A percentile compares a stretch with the other conserved stretches of the same genome.
phyloP scores from a whole-genome alignment of 2,888 invertebrate genomes.

The Drosophila stalkeri region DNA sequence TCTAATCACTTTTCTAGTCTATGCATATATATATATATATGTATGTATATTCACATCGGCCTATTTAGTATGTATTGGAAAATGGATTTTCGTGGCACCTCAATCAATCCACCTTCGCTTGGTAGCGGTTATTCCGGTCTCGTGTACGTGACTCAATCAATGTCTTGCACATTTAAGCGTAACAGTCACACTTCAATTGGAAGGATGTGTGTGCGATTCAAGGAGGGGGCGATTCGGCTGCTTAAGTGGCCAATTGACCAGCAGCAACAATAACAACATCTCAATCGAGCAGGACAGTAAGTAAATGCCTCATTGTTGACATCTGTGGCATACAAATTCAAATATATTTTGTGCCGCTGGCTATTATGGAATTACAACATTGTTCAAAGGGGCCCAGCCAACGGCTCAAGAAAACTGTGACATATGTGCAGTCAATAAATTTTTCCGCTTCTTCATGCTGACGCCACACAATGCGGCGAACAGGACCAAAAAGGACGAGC shows the following conservation, averaged over 20 bases:
- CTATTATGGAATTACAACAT: slow-evolving; percentile 32
- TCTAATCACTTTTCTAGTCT: background rate
- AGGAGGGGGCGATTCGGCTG: slow-evolving; percentile 36
- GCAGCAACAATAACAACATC: slow-evolving; percentile 58
- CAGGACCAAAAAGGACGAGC: slow-evolving; percentile 37
- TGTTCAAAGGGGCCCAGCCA: slow-evolving; percentile 19
- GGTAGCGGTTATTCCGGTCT: background rate
- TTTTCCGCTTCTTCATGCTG: slow-evolving; percentile 80
- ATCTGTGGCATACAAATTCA: slow-evolving; percentile 77
- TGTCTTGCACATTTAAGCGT: slow-evolving; percentile 65
- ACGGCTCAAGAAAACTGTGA: slow-evolving; percentile 63
- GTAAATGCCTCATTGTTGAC: slow-evolving; percentile 42
- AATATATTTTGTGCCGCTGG: slow-evolving; percentile 51
- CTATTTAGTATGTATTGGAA: slow-evolving; percentile 6
- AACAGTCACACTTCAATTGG: slow-evolving; percentile 38
- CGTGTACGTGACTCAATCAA: slow-evolving; percentile 72
- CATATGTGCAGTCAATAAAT: slow-evolving; percentile 82
- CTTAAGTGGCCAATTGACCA: slow-evolving; percentile 58
- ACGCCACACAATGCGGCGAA: slow-evolving; percentile 63
- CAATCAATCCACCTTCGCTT: slow-evolving; percentile 14
- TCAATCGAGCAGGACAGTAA: slow-evolving; percentile 43
- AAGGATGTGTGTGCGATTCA: slow-evolving; percentile 31
- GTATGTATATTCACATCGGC: background rate
- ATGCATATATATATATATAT: background rate
- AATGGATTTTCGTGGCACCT: background rate